These are phyloP conservation scores for Ochotona princeps DNA, from an alignment of 2,113 vertebrate species.

Conservation along the genomic window DNA sequence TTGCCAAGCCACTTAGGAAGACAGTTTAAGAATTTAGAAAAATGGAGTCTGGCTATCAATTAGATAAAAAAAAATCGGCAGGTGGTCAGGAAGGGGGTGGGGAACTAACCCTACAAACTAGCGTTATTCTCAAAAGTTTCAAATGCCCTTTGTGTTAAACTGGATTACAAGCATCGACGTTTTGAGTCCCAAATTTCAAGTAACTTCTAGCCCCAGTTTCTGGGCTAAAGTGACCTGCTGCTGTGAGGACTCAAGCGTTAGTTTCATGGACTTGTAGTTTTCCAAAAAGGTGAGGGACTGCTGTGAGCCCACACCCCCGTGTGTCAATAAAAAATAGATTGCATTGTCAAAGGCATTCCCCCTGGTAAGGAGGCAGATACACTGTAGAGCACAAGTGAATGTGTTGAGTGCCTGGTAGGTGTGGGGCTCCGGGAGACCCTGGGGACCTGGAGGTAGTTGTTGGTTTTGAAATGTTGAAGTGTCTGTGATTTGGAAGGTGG, in stretches of 20 bases:
- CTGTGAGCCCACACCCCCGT: neutral
- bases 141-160: constrained; percentile 82
- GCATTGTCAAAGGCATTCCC: neutral
- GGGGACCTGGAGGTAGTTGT: neutral
- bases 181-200: constrained; percentile 68
- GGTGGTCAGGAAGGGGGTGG: constrained; percentile 79
- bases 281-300: neutral
- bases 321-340: constrained; percentile 35
- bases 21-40: constrained; percentile 57
- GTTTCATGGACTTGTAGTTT: neutral
- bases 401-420: neutral
- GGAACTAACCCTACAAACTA: constrained; percentile 79
- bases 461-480: neutral
- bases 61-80: constrained; percentile 90
- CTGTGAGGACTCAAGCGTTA: neutral
- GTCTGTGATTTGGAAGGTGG: neutral
- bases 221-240: neutral
- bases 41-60: constrained; percentile 87
- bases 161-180: constrained; percentile 79
- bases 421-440: neutral
- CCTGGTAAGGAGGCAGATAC: neutral
- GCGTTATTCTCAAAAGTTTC: constrained; percentile 84
- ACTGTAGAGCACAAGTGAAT: neutral
- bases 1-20: constrained; percentile 73
- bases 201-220: constrained; percentile 35